Conservation (phyloP, 1,140 invertebrate species). For the Pogonognathellus flavescens region DNA sequence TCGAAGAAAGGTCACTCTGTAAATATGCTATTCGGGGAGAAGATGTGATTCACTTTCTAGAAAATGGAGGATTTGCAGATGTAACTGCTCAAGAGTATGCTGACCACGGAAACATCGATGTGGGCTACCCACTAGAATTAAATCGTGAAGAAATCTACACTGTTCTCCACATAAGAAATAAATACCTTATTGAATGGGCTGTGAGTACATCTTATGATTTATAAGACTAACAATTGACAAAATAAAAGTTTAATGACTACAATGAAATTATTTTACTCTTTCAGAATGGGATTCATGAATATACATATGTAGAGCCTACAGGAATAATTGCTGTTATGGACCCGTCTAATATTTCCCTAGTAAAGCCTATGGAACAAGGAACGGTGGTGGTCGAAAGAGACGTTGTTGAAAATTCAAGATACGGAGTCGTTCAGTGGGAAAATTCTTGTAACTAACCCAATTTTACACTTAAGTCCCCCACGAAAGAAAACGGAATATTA, state of each 20-base stretch:
- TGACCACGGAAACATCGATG: neutral
- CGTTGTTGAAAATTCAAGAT: neutral
- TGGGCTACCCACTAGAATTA: neutral
- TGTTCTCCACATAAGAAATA: neutral
- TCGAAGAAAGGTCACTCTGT: neutral
- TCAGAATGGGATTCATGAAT: neutral
- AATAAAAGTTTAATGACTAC: neutral
- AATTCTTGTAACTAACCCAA: neutral
- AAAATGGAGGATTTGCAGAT: neutral
- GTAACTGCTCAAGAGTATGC: neutral
- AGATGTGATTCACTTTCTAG: neutral
- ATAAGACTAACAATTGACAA: neutral
- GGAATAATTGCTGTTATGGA: neutral
- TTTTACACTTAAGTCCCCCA: too few species aligned
- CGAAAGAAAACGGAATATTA: too few species aligned
- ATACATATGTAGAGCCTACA: neutral
- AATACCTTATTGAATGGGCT: slow-evolving; percentile 2
- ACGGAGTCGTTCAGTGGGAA: slow-evolving; percentile 1
- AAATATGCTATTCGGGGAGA: neutral
- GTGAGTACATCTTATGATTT: neutral
- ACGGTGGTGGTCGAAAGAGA: neutral
- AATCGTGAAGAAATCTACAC: neutral
- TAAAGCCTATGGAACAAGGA: neutral
- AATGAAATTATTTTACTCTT: neutral
- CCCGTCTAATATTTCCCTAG: neutral